These are phyloP conservation scores for Agrochola lota DNA, from an alignment of 2,888 invertebrate species.

Conservation along the genomic window DNA sequence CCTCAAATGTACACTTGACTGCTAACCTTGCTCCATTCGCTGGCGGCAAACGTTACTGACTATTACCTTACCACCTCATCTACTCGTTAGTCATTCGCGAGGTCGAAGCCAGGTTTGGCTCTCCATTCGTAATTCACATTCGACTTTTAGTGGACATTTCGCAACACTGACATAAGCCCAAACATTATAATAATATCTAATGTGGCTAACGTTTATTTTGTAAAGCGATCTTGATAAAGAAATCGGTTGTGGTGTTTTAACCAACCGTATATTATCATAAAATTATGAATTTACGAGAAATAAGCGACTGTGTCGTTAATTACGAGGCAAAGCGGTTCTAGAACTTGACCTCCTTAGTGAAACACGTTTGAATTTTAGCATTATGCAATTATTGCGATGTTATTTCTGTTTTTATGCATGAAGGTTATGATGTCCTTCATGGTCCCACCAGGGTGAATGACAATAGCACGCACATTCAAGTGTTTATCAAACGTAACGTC, in stretches of 20 bases:
- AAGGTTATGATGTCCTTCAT: constrained; percentile 72
- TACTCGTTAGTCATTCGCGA: constrained; percentile 77
- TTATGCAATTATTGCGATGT: constrained; percentile 79
- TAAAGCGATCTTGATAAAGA: constrained; percentile 41
- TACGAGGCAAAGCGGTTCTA: constrained; percentile 76
- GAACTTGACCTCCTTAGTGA: constrained; percentile 86
- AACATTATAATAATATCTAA: constrained; percentile 49
- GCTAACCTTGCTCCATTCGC: constrained; percentile 81
- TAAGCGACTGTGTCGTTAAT: constrained; percentile 71
- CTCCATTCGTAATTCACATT: constrained; percentile 79
- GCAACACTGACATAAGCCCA: constrained; percentile 64
- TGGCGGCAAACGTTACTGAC: constrained; percentile 73
- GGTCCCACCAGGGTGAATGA: constrained; percentile 75
- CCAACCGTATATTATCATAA: constrained; percentile 69
- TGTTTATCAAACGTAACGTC: constrained; percentile 23
- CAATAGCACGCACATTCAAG: constrained; percentile 32
- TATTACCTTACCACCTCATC: constrained; percentile 79
- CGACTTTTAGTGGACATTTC: constrained; percentile 69
- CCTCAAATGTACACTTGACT: constrained; percentile 79
- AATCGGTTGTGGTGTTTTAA: constrained; percentile 63
- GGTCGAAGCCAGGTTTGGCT: constrained; percentile 76
- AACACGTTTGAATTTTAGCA: constrained; percentile 81
- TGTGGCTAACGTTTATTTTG: constrained; percentile 37
- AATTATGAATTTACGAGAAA: constrained; percentile 71
- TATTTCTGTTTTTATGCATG: constrained; percentile 75